phyloP scores from a whole-genome alignment of 2,797 vertebrate genomes.

The Cyprinella venusta region DNA sequence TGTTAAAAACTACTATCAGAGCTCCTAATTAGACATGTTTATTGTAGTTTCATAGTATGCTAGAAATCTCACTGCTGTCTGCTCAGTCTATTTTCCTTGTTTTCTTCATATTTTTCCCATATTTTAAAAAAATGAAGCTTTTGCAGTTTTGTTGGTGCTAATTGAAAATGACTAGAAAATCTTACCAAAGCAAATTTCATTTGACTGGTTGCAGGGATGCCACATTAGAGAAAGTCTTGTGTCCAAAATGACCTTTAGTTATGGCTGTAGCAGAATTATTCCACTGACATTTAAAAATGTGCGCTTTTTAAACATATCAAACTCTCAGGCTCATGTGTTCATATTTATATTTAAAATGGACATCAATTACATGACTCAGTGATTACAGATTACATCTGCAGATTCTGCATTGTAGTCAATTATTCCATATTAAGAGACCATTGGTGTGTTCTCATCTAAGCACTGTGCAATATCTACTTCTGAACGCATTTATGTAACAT shows the following conservation, averaged over 20 bases:
- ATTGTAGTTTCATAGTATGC: no score
- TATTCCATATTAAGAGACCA: background rate
- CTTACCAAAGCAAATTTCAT: constrained; percentile 1
- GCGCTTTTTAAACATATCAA: background rate
- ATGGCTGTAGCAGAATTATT: background rate
- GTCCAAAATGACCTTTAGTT: constrained; percentile 16
- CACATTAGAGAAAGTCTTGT: constrained; percentile 22
- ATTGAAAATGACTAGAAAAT: constrained; percentile 8
- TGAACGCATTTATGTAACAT: constrained; percentile 7
- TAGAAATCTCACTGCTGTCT: background rate
- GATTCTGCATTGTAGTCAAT: background rate
- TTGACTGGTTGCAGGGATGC: constrained; percentile 11
- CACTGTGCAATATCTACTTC: background rate
- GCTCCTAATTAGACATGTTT: no score
- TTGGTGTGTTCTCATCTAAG: constrained; percentile 1
- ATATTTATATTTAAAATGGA: background rate
- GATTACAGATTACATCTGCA: background rate
- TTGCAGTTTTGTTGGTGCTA: background rate
- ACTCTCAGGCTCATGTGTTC: background rate
- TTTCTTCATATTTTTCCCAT: background rate
- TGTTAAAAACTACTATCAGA: background rate
- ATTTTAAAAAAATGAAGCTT: background rate
- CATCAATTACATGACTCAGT: background rate
- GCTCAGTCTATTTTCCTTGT: background rate
- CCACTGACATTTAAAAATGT: background rate